Conservation (phyloP, 1,140 invertebrate genomes). For the Pectinophora gossypiella region DNA sequence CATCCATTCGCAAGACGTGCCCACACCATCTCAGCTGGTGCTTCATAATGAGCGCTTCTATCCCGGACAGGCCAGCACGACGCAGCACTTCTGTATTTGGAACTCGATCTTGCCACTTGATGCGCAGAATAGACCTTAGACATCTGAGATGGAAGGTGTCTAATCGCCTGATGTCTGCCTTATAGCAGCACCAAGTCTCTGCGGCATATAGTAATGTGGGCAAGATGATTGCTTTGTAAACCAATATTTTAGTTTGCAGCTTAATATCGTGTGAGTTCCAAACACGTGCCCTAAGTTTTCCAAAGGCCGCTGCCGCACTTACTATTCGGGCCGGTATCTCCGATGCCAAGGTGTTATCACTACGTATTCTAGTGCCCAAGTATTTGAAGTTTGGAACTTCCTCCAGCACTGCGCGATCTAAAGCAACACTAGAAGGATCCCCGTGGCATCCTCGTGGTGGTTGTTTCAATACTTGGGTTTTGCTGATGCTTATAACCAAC, state of each 20-base stretch:
- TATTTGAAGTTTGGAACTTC: slow-evolving; percentile 11
- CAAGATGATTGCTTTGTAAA: slow-evolving; percentile 10
- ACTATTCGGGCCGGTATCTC: slow-evolving; percentile 9
- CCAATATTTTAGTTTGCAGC: slow-evolving; percentile 8
- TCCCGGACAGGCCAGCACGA: not conserved
- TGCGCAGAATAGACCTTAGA: not conserved
- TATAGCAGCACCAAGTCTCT: slow-evolving; percentile 11
- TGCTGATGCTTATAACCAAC: slow-evolving; percentile 13
- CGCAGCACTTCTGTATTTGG: slow-evolving; percentile 1
- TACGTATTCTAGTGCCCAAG: slow-evolving; percentile 7
- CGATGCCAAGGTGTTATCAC: not conserved
- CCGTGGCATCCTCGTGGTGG: slow-evolving; percentile 3
- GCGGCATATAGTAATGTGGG: slow-evolving; percentile 4
- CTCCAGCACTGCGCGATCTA: slow-evolving; percentile 8
- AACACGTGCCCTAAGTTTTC: slow-evolving; percentile 1
- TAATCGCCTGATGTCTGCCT: slow-evolving; percentile 8
- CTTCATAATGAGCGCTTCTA: not conserved
- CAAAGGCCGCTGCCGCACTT: slow-evolving; percentile 3
- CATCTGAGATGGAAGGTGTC: slow-evolving; percentile 12
- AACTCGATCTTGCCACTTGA: slow-evolving; percentile 8
- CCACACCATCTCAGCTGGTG: slow-evolving; percentile 1
- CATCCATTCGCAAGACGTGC: not conserved
- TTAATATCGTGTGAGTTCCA: slow-evolving; percentile 11
- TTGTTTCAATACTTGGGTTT: slow-evolving; percentile 20
- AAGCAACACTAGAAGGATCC: not conserved